These are phyloP conservation scores for Beroe forskalii DNA, from an alignment of 37 sponge, comb jelly and placozoan genomes.

Conservation along the genomic window DNA sequence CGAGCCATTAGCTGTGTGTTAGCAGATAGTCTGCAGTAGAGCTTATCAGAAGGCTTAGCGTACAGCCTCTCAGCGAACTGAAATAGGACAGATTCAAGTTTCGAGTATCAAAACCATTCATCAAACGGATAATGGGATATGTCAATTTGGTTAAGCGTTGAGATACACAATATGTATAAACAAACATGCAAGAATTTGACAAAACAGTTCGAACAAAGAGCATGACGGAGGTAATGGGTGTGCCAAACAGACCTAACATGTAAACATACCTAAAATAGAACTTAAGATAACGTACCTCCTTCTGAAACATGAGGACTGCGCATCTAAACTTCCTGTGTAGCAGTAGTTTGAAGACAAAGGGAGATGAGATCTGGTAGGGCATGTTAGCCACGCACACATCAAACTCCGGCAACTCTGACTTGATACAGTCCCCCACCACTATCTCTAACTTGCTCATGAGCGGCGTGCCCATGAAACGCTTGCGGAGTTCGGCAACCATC, in stretches of 20 bases:
- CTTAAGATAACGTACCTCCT: slow-evolving; percentile 74
- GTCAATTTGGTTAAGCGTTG: too few relatives aligned
- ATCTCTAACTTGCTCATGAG: slow-evolving; percentile 81
- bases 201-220: too few relatives aligned
- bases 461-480: slow-evolving; percentile 92
- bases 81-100: neutral
- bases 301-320: slow-evolving; percentile 97
- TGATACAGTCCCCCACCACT: slow-evolving; percentile 88
- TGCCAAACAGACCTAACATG: too few relatives aligned
- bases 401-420: slow-evolving; percentile 93
- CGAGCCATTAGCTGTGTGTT: slow-evolving; percentile 95
- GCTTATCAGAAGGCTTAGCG: slow-evolving; percentile 93
- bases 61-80: slow-evolving; percentile 91
- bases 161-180: too few relatives aligned
- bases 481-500: slow-evolving; percentile 91
- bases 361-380: slow-evolving; percentile 96
- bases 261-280: too few relatives aligned
- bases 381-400: slow-evolving; percentile 98
- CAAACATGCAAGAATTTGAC: too few relatives aligned
- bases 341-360: slow-evolving; percentile 95
- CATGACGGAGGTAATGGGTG: too few relatives aligned
- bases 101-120: too few relatives aligned
- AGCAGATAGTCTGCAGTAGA: slow-evolving; percentile 92
- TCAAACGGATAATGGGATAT: too few relatives aligned
- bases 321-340: slow-evolving; percentile 81